A percentile compares a stretch with the other conserved stretches of the same genome.
These are phyloP conservation scores for Dicentrarchus labrax DNA, from an alignment of 2,113 vertebrate genomes.

Conservation along the genomic window DNA sequence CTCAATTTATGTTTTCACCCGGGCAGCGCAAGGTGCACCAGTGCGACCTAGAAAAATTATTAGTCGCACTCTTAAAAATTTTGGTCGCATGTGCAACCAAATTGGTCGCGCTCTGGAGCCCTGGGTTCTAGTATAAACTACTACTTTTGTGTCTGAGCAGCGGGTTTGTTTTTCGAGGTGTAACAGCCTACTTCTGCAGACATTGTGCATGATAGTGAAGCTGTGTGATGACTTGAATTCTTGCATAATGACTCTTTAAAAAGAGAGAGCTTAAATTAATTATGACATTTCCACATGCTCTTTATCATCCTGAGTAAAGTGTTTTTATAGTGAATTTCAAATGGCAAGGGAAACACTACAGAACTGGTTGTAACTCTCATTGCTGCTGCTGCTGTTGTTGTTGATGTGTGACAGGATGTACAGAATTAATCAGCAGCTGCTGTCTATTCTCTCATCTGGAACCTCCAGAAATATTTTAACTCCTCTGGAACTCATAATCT, in stretches of 20 bases:
- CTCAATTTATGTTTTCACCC: no score
- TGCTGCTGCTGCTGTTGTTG: not conserved
- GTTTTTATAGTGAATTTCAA: not conserved
- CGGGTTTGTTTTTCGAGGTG: not conserved
- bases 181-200: not conserved
- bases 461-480: conserved; percentile 7
- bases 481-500: conserved; percentile 5
- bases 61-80: no score
- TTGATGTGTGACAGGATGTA: not conserved
- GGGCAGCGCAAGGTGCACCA: no score
- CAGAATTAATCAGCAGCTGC: conserved; percentile 28
- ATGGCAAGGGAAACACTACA: not conserved
- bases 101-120: no score
- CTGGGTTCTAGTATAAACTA: no score
- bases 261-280: not conserved
- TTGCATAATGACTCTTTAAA: not conserved
- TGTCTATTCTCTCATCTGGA: conserved; percentile 23
- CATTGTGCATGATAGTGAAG: not conserved
- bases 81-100: no score
- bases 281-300: not conserved
- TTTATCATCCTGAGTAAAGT: not conserved
- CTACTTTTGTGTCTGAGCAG: not conserved
- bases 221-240: not conserved
- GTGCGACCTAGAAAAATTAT: no score
- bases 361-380: not conserved